Evolutionary conservation across 2,888 invertebrate species (phyloP).

Genomic region (Drosophila nr. perissopoda): DNA sequence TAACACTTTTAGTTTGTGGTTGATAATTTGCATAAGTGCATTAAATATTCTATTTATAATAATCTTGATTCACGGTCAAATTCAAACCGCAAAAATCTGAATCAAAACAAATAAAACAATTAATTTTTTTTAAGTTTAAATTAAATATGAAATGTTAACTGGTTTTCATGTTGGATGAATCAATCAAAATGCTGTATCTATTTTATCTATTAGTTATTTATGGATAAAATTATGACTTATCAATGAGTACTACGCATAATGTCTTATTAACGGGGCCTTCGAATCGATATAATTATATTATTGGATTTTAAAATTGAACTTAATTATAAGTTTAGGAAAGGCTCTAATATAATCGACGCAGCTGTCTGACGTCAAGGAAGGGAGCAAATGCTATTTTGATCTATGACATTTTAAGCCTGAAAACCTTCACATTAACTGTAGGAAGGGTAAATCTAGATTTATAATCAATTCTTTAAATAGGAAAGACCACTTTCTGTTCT

Average conservation of each 20-base stretch:
- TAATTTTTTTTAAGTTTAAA: background rate
- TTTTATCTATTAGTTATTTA: background rate
- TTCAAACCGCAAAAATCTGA: constrained; percentile 16
- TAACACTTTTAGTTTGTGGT: background rate
- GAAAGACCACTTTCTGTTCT: background rate
- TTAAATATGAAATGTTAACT: constrained; percentile 1
- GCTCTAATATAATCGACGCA: background rate
- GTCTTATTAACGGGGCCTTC: background rate
- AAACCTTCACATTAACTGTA: background rate
- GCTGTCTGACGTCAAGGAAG: background rate
- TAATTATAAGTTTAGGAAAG: background rate
- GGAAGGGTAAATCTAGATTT: background rate
- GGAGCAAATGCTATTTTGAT: background rate
- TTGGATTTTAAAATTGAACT: background rate
- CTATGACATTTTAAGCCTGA: background rate
- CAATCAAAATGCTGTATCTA: background rate
- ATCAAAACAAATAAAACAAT: background rate
- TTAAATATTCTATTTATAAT: constrained; percentile 29
- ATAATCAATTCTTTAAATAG: background rate
- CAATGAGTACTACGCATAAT: background rate
- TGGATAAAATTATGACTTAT: background rate
- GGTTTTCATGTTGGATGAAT: background rate
- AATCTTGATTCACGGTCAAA: constrained; percentile 15
- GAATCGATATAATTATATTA: background rate
- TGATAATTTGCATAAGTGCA: constrained; percentile 12